Percentiles rank a stretch among this genome's conserved stretches.
phyloP scores from a whole-genome alignment of 2,797 vertebrate genomes.

The Syndactyla subalaris region DNA sequence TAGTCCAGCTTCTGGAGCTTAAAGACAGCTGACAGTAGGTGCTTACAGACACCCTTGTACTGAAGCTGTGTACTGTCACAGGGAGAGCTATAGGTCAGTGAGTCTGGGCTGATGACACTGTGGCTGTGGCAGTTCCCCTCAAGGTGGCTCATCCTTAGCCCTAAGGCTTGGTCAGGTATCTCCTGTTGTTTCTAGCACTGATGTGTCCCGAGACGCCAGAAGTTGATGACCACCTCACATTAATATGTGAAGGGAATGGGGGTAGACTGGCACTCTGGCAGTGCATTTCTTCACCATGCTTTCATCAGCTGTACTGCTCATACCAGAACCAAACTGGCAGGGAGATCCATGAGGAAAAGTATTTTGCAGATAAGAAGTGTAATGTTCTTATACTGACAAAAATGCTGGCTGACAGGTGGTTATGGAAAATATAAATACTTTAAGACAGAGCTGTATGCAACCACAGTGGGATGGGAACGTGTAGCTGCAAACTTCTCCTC shows the following conservation, averaged over 20 bases:
- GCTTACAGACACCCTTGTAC: neutral
- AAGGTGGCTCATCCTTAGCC: neutral
- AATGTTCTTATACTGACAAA: neutral
- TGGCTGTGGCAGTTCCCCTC: neutral
- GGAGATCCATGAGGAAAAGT: neutral
- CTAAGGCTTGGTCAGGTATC: neutral
- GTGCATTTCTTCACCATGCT: fast-evolving
- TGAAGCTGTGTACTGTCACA: fast-evolving
- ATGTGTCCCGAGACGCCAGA: neutral
- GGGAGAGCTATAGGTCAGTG: neutral
- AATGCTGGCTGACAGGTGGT: neutral
- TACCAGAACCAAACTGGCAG: neutral
- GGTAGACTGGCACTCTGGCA: fast-evolving
- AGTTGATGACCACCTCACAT: neutral
- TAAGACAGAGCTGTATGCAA: neutral
- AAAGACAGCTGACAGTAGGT: neutral
- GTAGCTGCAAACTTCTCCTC: neutral
- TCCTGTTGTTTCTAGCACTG: neutral
- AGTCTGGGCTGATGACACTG: neutral
- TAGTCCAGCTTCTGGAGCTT: neutral
- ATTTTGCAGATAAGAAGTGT: neutral
- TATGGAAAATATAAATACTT: neutral
- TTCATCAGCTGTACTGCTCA: neutral
- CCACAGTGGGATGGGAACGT: neutral
- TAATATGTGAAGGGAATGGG: fast-evolving